phyloP scores from a whole-genome alignment of 2,113 vertebrate species.

The Hippocampus abdominalis region DNA sequence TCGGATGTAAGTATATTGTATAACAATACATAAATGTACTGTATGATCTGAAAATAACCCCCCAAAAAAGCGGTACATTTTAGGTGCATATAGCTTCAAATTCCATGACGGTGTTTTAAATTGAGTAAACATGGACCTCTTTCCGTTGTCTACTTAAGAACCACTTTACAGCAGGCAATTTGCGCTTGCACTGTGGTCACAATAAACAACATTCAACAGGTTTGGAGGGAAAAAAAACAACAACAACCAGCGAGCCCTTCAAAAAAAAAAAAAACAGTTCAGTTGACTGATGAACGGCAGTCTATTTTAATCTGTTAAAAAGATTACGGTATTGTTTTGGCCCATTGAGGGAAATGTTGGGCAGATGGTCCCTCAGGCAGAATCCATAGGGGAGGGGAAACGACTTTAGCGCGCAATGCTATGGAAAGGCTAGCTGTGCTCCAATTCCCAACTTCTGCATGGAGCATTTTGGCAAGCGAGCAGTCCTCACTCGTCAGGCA shows the following conservation, averaged over 20 bases:
- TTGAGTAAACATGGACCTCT: not conserved
- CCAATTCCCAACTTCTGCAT: constrained; percentile 10
- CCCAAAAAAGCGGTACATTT: not conserved
- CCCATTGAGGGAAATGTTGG: constrained; percentile 59
- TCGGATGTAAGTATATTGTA: too few species aligned
- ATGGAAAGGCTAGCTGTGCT: constrained; percentile 36
- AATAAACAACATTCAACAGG: constrained; percentile 25
- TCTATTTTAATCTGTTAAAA: constrained; percentile 65
- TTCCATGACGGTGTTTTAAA: not conserved
- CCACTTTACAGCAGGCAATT: constrained; percentile 15
- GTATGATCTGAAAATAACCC: too few species aligned
- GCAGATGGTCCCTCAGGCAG: constrained; percentile 63
- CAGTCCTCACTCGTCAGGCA: not conserved
- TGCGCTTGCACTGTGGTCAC: constrained; percentile 17
- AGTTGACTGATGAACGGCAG: constrained; percentile 25
- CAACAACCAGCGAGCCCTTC: constrained; percentile 23
- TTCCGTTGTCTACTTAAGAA: not conserved
- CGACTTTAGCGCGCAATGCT: constrained; percentile 54
- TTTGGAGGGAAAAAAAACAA: constrained; percentile 26
- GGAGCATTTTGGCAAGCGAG: constrained; percentile 1
- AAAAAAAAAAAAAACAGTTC: constrained; percentile 19
- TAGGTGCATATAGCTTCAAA: not conserved
- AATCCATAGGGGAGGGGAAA: constrained; percentile 58
- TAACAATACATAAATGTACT: too few species aligned
- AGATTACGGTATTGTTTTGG: constrained; percentile 59